Conservation (phyloP, 2,888 invertebrate species). For the Acholoe squamosa region DNA sequence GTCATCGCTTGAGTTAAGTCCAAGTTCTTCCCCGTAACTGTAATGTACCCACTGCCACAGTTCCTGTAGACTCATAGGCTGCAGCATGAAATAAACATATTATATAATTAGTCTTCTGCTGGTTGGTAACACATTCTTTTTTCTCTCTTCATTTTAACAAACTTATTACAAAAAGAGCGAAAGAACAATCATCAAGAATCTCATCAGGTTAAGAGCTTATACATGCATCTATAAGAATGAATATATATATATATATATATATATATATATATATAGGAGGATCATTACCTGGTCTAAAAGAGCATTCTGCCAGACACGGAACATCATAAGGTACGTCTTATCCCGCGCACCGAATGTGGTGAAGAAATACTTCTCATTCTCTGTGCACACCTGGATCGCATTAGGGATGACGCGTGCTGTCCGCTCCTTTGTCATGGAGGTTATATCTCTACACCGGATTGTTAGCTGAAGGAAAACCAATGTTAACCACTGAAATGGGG, state of each 20-base stretch:
- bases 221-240: too few species aligned
- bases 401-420: constrained; percentile 93
- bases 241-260: too few species aligned
- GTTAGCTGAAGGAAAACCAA: constrained; percentile 86
- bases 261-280: too few species aligned
- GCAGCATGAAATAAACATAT: constrained; percentile 68
- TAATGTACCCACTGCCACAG: constrained; percentile 96
- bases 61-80: constrained; percentile 91
- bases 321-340: constrained; percentile 97
- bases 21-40: constrained; percentile 96
- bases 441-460: constrained; percentile 94
- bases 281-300: constrained; percentile 89
- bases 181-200: too few species aligned
- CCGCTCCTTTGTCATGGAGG: constrained; percentile 92
- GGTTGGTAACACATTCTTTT: too few species aligned
- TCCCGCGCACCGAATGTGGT: constrained; percentile 97
- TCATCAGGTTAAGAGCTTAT: too few species aligned
- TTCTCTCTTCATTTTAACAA: too few species aligned
- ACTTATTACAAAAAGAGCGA: too few species aligned
- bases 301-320: constrained; percentile 97
- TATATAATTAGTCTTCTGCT: too few species aligned
- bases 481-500: too few species aligned
- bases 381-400: constrained; percentile 89
- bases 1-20: constrained; percentile 90
- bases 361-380: constrained; percentile 93